Percentiles rank a stretch among this genome's conserved stretches.
These are phyloP conservation scores for Leptinotarsa lineolata DNA, from an alignment of 1,140 invertebrate species.

Conservation along the genomic window DNA sequence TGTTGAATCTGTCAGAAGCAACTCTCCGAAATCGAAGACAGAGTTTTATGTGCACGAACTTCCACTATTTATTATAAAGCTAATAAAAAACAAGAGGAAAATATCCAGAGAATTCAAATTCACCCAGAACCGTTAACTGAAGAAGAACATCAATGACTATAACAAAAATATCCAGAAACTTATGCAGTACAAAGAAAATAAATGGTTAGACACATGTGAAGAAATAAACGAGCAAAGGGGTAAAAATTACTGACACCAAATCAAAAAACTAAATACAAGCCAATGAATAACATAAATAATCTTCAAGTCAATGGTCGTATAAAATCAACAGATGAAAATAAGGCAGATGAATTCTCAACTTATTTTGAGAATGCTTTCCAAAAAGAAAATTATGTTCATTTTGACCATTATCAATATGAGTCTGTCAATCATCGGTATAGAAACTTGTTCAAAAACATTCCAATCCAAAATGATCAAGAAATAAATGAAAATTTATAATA, in stretches of 20 bases:
- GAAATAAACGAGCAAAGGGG: constrained; percentile 8
- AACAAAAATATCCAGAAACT: constrained; percentile 2
- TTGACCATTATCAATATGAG: too few relatives aligned
- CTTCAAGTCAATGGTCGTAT: not conserved
- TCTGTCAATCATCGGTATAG: too few relatives aligned
- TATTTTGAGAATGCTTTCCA: too few relatives aligned
- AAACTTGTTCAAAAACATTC: too few relatives aligned
- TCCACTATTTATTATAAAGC: constrained; percentile 9
- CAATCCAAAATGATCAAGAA: too few relatives aligned
- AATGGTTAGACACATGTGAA: not conserved
- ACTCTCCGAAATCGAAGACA: not conserved
- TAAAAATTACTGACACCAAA: constrained; percentile 13
- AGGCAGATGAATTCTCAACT: not conserved
- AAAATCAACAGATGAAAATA: constrained; percentile 3
- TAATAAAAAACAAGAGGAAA: constrained; percentile 19
- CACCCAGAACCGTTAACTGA: not conserved
- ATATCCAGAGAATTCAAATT: constrained; percentile 16
- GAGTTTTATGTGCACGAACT: constrained; percentile 5
- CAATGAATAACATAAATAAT: not conserved
- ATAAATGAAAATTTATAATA: too few relatives aligned
- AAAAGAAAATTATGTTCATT: too few relatives aligned
- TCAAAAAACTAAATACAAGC: constrained; percentile 19
- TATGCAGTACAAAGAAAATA: not conserved
- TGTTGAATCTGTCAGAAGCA: not conserved
- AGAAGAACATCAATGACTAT: not conserved